Base-by-base conservation (phyloP, 2,888 invertebrate species). In the Beris morrisii region DNA sequence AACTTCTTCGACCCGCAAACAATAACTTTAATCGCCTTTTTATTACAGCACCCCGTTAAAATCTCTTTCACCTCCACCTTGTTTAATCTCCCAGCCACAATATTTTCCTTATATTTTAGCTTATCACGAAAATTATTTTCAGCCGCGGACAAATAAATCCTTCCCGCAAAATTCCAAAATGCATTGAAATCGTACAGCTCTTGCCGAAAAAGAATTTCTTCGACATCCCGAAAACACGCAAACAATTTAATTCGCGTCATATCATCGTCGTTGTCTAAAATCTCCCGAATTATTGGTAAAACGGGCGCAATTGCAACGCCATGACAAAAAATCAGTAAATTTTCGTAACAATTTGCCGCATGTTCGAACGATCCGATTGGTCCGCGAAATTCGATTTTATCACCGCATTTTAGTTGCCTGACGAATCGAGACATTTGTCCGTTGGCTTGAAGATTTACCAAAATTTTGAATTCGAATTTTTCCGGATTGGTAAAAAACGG, bases 301-400 rank as follows among this genome's bases (percentile, higher is more conserved):
- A 91, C 83, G 31, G 92, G 88, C 15, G 90, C 87, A 69, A 92
- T 84, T 0, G 91, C 92, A 30, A 91, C 89, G 1, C 92, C 92
- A 75, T 91, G 91, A 54, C 88, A 84, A 52, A 88, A 77, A 74
- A 87, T 81, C 2, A 84, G 69, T 15, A 86, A 72, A 67, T 78
- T 68, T 68, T 80, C 78, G 74, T 78, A 82, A 52, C 73, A 75
- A 73, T 84, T 84, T 13, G 76, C 78, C 67, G 74, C 73, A 43
- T 86, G 77, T 44, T 76, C 70, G 76, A 84, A 87, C 57, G 82
- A 78, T 7, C 90, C 90, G 79, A 88, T 89, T 0, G 92, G 91
- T 0, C 92, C 92, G 73, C 91, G 82, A 85, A 91, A 88, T 65
- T 85, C 79, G 9, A 88, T 85, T 53, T 79, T 69, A 64, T 85